Base-by-base conservation (phyloP, 2,113 vertebrate genomes). In the Natator depressus region DNA sequence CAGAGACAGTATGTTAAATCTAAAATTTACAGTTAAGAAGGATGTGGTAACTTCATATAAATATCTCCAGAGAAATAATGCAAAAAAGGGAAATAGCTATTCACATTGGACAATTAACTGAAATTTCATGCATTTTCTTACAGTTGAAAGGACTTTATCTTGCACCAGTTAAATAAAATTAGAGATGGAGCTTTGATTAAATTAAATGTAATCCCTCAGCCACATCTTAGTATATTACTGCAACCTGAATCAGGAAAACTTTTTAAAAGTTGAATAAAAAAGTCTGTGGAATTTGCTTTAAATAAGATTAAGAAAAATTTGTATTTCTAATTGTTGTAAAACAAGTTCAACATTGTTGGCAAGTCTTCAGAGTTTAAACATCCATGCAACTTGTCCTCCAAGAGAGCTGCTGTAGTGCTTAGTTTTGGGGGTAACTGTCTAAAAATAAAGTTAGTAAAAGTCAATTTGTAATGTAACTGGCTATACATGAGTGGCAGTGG, bases 61-160 rank as follows among this genome's bases (percentile, higher is more conserved):
- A 78, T 47, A 47, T 47, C 42, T 78, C 46, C 42, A 27, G 75
- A 78, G 75, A 78, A 78, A 78, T 25, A 47, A 25, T 25, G 38
- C 42, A 47, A 25, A 78, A 78, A 47, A 46, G 75, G 24, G 24
- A 78, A 47, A 78, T 78, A 27, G 42, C 38, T 78, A 78, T 47
- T 78, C 75, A 78, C 24, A 78, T 47, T 46, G 12, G 42, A 47
- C 42, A 78, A 78, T 91, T 90, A 96, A 97, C 62, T 96, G 93
- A 96, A 97, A 97, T 96, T 84, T 94, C 89, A 89, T 94, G 0
- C 93, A 96, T 94, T 85, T 93, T 89, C 97, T 97, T 95, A 89
- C 89, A 89, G 53, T 98, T 98, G 92, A 97, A 93, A 93, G 88
- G 94, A 94, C 87, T 91, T 95, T 95, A 90, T 97, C 89, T 96